Conservation (phyloP, 2,888 invertebrate genomes). For the Timema podura region DNA sequence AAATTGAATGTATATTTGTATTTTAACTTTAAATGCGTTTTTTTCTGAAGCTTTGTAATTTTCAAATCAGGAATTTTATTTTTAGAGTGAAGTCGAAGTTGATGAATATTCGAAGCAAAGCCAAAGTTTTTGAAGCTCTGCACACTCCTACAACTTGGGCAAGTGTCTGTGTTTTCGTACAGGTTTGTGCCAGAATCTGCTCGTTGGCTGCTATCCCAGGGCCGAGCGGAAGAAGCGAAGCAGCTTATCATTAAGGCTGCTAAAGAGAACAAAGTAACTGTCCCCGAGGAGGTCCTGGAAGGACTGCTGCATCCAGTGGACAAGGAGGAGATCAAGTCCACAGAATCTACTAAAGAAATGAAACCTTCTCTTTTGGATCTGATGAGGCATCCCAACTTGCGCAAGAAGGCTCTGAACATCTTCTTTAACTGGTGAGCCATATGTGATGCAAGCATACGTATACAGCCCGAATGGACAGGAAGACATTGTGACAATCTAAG, state of each 20-base stretch:
- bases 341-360: constrained; percentile 40
- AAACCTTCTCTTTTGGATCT: constrained; percentile 56
- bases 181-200: constrained; percentile 70
- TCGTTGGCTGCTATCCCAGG: constrained; percentile 65
- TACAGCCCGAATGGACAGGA: too few species aligned
- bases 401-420: constrained; percentile 61
- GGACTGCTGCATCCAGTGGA: constrained; percentile 45
- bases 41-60: too few species aligned
- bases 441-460: too few species aligned
- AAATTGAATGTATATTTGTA: not conserved
- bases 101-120: too few species aligned
- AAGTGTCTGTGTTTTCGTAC: not conserved
- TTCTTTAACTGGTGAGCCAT: constrained; percentile 65
- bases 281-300: constrained; percentile 53
- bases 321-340: constrained; percentile 43
- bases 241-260: constrained; percentile 59
- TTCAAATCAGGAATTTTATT: too few species aligned
- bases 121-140: too few species aligned
- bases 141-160: too few species aligned
- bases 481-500: too few species aligned
- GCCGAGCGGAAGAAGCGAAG: constrained; percentile 58
- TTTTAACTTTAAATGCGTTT: constrained; percentile 11
- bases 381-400: constrained; percentile 56
- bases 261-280: constrained; percentile 57
- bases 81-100: too few species aligned